Conservation (phyloP, 1,140 invertebrate species). For the Euborellia annulipes region DNA sequence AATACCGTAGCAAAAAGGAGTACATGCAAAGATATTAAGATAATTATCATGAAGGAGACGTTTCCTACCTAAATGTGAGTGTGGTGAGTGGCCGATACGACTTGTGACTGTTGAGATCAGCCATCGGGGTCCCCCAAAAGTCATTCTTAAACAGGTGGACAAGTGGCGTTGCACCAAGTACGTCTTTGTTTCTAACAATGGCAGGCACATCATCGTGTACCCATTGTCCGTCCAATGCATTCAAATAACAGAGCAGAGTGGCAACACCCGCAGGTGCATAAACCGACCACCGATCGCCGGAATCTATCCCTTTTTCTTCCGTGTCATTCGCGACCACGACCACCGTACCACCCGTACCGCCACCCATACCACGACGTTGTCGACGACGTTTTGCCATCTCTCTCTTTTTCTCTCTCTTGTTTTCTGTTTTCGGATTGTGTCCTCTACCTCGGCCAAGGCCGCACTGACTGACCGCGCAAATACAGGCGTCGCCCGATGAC, state of each 20-base stretch:
- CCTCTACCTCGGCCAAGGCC: too few species aligned
- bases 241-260: conserved; percentile 55
- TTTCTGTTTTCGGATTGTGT: too few species aligned
- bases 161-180: conserved; percentile 48
- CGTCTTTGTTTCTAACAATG: conserved; percentile 68
- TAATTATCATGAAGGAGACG: not conserved
- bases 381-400: too few species aligned
- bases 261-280: conserved; percentile 46
- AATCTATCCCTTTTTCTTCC: too few species aligned
- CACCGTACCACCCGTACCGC: too few species aligned
- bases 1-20: too few species aligned
- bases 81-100: conserved; percentile 70
- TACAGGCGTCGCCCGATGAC: too few species aligned
- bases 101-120: conserved; percentile 64
- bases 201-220: conserved; percentile 85
- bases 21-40: too few species aligned
- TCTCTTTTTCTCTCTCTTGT: too few species aligned
- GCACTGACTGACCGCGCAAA: too few species aligned
- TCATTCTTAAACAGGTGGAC: conserved; percentile 60
- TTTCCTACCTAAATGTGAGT: conserved; percentile 67
- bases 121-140: conserved; percentile 85
- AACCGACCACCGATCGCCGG: conserved; percentile 10
- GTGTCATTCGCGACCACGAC: too few species aligned
- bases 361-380: too few species aligned
- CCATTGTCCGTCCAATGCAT: conserved; percentile 67